Evolutionary conservation across 2,888 invertebrate genomes (phyloP).

Genomic region (Leptopilina myrica): DNA sequence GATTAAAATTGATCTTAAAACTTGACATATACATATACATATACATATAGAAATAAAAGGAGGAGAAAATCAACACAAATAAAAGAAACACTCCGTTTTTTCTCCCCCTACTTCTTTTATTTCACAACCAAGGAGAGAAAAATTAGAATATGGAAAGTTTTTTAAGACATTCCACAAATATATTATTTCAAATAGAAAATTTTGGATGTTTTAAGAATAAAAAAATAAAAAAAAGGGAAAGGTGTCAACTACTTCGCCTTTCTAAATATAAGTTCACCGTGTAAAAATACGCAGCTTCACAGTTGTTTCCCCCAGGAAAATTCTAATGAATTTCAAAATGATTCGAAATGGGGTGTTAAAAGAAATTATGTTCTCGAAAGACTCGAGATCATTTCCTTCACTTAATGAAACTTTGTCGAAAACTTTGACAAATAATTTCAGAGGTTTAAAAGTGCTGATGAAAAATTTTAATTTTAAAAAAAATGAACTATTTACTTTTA

Average conservation of each 20-base stretch:
- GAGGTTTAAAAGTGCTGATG: too few species aligned
- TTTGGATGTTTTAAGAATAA: background rate
- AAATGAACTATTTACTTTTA: too few species aligned
- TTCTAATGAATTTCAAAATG: too few species aligned
- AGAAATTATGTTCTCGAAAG: too few species aligned
- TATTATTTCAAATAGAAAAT: background rate
- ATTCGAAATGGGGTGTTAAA: too few species aligned
- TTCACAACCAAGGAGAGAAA: background rate
- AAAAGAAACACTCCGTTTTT: background rate
- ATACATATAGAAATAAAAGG: background rate
- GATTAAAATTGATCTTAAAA: slow-evolving; percentile 22
- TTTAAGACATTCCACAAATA: background rate
- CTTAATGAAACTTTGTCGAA: too few species aligned
- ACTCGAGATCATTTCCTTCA: too few species aligned
- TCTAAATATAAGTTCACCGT: background rate
- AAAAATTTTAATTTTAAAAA: too few species aligned
- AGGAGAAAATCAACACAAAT: slow-evolving; percentile 4
- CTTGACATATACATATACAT: background rate
- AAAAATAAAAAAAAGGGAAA: background rate
- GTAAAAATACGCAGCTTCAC: background rate
- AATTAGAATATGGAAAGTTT: slow-evolving; percentile 20
- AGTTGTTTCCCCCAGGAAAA: too few species aligned
- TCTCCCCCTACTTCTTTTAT: background rate
- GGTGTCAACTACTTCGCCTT: background rate
- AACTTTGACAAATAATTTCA: too few species aligned